Conservation (phyloP, 1,140 invertebrate species). For the Venustaconcha ellipsiformis region DNA sequence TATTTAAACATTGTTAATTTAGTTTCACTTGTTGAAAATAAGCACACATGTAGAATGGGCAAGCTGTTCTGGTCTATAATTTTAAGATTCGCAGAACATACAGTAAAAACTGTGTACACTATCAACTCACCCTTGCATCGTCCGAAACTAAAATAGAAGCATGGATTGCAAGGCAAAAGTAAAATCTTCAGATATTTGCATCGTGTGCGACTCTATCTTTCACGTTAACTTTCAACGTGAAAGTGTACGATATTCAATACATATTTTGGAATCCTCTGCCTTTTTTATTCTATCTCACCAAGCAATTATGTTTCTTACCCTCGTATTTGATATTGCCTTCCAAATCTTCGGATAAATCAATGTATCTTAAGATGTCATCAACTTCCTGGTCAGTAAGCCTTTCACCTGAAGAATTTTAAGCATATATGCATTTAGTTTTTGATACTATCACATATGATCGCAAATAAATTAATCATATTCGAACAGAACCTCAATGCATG, state of each 20-base stretch:
- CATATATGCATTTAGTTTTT: no score
- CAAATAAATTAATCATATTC: no score
- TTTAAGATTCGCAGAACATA: no score
- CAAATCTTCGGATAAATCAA: conserved; percentile 56
- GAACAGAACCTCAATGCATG: no score
- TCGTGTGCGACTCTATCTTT: neutral
- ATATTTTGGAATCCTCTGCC: neutral
- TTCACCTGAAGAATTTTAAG: conserved; percentile 79
- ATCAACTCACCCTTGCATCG: no score
- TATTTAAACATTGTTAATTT: no score
- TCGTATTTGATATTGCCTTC: conserved; percentile 63
- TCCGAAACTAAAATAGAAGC: no score
- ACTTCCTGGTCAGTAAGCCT: conserved; percentile 85
- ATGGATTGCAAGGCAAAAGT: neutral
- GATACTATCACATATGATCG: neutral
- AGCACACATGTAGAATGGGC: no score
- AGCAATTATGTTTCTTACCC: conserved; percentile 32
- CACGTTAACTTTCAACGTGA: neutral
- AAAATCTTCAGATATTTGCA: neutral
- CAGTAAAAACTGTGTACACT: no score
- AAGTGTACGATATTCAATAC: neutral
- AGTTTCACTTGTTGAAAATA: no score
- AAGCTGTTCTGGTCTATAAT: no score
- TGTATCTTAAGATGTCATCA: conserved; percentile 77
- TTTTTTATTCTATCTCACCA: neutral